These are phyloP conservation scores for Periparus ater DNA, from an alignment of 2,797 vertebrate species.

Conservation along the genomic window DNA sequence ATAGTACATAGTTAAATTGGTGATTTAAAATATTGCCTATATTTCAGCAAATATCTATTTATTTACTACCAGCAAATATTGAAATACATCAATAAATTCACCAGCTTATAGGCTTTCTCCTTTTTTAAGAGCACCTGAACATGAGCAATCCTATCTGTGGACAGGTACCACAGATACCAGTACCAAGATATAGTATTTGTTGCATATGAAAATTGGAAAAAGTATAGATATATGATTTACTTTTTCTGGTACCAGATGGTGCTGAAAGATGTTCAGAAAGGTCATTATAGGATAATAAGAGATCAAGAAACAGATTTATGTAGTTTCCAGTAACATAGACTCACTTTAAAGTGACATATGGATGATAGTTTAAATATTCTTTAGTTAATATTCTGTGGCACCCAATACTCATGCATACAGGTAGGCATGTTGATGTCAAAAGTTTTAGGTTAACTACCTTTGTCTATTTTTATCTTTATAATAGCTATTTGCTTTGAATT, in stretches of 20 bases:
- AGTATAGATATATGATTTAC: neutral
- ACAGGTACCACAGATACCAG: neutral
- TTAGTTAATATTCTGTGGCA: neutral
- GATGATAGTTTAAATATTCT: neutral
- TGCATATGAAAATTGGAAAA: slow-evolving; percentile 36
- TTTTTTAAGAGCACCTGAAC: neutral
- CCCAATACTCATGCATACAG: neutral
- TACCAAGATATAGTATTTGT: neutral
- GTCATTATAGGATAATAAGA: slow-evolving; percentile 27
- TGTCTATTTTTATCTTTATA: neutral
- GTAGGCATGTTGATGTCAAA: neutral
- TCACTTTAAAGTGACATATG: neutral
- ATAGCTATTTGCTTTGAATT: neutral
- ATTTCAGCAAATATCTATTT: neutral
- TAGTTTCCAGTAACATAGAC: neutral
- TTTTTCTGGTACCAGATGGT: slow-evolving; percentile 56
- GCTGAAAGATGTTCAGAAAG: slow-evolving; percentile 53
- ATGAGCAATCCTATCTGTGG: neutral
- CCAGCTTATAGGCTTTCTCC: neutral
- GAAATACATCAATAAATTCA: neutral
- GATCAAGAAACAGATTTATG: slow-evolving; percentile 38
- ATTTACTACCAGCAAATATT: neutral
- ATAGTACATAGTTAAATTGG: neutral
- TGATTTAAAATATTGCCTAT: neutral
- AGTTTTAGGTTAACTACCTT: neutral